phyloP scores from a whole-genome alignment of 2,888 invertebrate genomes.

The Entomobrya proxima region DNA sequence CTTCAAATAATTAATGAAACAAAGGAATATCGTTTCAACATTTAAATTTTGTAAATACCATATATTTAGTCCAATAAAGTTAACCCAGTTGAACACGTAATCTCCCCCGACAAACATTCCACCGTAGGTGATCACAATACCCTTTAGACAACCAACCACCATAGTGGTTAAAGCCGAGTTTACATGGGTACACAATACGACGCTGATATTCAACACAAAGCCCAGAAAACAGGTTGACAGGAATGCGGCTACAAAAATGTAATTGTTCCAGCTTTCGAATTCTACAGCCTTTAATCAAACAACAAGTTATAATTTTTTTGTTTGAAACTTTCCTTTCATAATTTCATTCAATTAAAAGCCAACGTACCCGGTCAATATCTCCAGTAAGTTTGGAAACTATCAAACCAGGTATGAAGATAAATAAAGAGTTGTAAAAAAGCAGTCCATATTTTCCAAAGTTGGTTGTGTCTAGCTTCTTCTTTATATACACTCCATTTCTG shows the following conservation, averaged over 20 bases:
- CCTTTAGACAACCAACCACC: slow-evolving; percentile 98
- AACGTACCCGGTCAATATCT: slow-evolving; percentile 83
- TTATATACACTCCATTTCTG: slow-evolving; percentile 83
- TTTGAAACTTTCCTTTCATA: too few relatives aligned
- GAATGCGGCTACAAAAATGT: slow-evolving; percentile 88
- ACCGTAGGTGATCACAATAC: slow-evolving; percentile 96
- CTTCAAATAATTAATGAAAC: not conserved
- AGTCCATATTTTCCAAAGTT: slow-evolving; percentile 94
- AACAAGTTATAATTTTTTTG: not conserved
- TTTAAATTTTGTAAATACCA: slow-evolving; percentile 81
- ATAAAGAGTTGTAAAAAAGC: slow-evolving; percentile 93
- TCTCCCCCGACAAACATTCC: slow-evolving; percentile 99
- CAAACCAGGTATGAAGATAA: slow-evolving; percentile 88
- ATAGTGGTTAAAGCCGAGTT: slow-evolving; percentile 99
- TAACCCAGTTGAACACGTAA: slow-evolving; percentile 94
- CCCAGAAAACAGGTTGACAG: slow-evolving; percentile 96
- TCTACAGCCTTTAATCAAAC: slow-evolving; percentile 78
- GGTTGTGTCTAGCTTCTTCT: slow-evolving; percentile 95
- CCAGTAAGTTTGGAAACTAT: slow-evolving; percentile 86
- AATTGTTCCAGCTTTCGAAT: slow-evolving; percentile 86
- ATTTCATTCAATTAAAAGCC: not conserved
- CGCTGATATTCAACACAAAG: slow-evolving; percentile 94
- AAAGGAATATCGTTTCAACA: too few relatives aligned
- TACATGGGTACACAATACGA: slow-evolving; percentile 96
- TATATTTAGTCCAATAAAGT: slow-evolving; percentile 96